Base-by-base conservation (phyloP, 2,888 invertebrate species). In the Tholera decimalis region DNA sequence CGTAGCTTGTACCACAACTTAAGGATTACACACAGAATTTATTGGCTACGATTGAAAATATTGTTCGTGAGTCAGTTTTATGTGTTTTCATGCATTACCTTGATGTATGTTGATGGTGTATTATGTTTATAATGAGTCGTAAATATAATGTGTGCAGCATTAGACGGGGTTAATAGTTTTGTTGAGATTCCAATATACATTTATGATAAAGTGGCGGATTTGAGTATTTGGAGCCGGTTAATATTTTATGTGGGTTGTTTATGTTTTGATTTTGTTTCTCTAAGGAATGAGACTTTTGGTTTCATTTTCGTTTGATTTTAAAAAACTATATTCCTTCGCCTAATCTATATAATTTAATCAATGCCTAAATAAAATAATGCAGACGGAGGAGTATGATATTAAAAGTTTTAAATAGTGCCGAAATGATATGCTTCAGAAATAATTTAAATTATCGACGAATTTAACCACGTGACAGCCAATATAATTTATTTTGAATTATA, bases 11-110 rank as follows among this genome's bases (percentile, higher is more conserved):
- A 47, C 76, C 68, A 53, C 26, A 54, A 54, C 56, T 26, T 60
- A 58, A 82, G 86, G 89, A 89, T 91, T 89, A 91, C 80, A 82
- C 77, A 81, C 75, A 80, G 79, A 88, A 90, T 91, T 91, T 91
- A 91, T 91, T 86, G 84, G 89, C 83, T 86, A 84, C 86, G 85
- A 91, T 89, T 88, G 90, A 91, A 91, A 92, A 92, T 92, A 91
- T 91, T 88, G 85, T 89, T 86, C 80, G 83, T 84, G 79, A 85
- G 88, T 88, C 88, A 83, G 84, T 88, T 90, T 92, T 89, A 91
- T 91, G 88, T 83, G 88, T 85, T 87, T 88, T 85, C 84, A 79
- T 88, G 86, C 85, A 87, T 91, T 88, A 89, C 74, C 74, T 83
- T 87, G 87, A 85, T 87, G 87, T 84, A 85, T 81, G 80, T 76